A percentile compares a stretch with the other conserved stretches of the same genome.
Conservation (phyloP, 2,888 invertebrate genomes). For the Pseudoips prasinana region DNA sequence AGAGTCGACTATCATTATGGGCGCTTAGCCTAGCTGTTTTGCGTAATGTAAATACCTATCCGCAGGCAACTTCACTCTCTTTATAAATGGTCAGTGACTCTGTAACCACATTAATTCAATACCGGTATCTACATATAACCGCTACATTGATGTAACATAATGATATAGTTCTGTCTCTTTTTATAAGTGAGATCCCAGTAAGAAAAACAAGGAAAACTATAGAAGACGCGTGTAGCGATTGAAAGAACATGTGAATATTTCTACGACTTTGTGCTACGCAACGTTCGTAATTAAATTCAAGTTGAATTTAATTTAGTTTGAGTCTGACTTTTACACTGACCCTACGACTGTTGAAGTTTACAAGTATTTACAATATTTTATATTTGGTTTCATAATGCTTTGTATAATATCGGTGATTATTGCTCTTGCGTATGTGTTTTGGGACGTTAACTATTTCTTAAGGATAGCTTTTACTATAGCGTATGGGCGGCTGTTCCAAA, state of each 20-base stretch:
- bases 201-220: slow-evolving; percentile 16
- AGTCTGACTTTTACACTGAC: no score
- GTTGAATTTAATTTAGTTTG: no score
- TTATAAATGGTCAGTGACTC: slow-evolving; percentile 29
- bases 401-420: slow-evolving; percentile 60
- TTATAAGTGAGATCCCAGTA: neutral
- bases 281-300: no score
- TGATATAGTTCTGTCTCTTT: slow-evolving; percentile 16
- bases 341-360: no score
- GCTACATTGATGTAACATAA: neutral
- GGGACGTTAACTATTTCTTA: slow-evolving; percentile 91
- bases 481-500: slow-evolving; percentile 85
- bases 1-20: no score
- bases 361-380: neutral
- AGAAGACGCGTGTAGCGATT: no score
- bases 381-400: slow-evolving; percentile 48
- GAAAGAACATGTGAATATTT: no score
- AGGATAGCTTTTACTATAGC: slow-evolving; percentile 87
- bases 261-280: no score
- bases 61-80: slow-evolving; percentile 15
- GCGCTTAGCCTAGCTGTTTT: no score
- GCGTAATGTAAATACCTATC: neutral
- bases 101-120: slow-evolving; percentile 11
- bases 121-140: neutral
- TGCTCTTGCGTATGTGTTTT: slow-evolving; percentile 85